Conservation (phyloP, 2,113 vertebrate species). For the Zosterops pallidus region DNA sequence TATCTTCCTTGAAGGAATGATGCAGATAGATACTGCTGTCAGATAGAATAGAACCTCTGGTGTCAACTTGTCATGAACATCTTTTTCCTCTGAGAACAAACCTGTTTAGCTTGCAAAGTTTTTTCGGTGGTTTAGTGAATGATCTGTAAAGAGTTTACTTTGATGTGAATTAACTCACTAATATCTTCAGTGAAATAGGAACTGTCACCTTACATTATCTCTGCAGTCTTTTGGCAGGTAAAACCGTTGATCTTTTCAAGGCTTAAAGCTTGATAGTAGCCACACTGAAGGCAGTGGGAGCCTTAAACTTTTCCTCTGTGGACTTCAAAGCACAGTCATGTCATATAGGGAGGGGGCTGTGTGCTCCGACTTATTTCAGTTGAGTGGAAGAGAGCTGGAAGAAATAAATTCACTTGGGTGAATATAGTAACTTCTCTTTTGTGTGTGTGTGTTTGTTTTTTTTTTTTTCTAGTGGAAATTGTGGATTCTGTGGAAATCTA, state of each 20-base stretch:
- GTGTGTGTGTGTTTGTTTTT: too few species aligned
- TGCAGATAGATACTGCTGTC: not conserved
- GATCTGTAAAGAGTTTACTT: not conserved
- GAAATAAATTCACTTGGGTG: not conserved
- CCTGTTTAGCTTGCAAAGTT: not conserved
- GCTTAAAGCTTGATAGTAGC: not conserved
- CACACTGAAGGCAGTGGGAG: not conserved
- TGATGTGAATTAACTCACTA: not conserved
- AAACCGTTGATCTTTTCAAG: not conserved
- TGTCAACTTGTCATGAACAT: not conserved
- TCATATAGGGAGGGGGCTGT: not conserved
- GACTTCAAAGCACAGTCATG: not conserved
- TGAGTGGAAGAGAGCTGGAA: not conserved
- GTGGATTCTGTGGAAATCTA: slow-evolving; percentile 97
- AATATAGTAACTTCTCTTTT: not conserved
- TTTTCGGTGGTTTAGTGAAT: not conserved
- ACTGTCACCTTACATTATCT: not conserved
- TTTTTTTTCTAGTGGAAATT: slow-evolving; percentile 88
- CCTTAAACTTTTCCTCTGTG: not conserved
- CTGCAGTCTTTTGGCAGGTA: not conserved
- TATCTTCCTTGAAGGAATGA: not conserved
- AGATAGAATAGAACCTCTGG: not conserved
- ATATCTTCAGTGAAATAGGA: not conserved
- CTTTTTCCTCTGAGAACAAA: not conserved
- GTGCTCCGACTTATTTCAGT: not conserved